These are phyloP conservation scores for Serrognathus titanus DNA, from an alignment of 2,888 invertebrate genomes.

Conservation along the genomic window DNA sequence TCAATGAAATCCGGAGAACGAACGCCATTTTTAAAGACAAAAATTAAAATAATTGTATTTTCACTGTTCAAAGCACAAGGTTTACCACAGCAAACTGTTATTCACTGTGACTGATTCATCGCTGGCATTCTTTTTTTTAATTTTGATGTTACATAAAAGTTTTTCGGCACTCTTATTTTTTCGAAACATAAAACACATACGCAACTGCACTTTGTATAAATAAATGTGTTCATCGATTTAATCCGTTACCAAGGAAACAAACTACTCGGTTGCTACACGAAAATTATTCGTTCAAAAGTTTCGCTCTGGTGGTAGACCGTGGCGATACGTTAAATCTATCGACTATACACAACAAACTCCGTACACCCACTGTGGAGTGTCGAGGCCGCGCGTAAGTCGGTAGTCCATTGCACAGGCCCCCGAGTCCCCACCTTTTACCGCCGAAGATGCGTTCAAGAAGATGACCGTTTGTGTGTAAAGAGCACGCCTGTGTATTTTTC, in stretches of 20 bases:
- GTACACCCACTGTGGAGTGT: constrained; percentile 14
- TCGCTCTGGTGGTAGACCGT: constrained; percentile 11
- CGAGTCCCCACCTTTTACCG: background rate
- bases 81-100: no score
- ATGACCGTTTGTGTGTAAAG: no score
- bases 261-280: background rate
- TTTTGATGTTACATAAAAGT: no score
- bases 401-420: constrained; percentile 3
- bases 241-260: constrained; percentile 5
- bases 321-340: background rate
- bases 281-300: constrained; percentile 9
- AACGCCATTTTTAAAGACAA: constrained; percentile 5
- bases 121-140: no score
- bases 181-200: constrained; percentile 2
- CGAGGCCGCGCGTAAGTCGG: constrained; percentile 1
- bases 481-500: no score
- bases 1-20: constrained; percentile 9
- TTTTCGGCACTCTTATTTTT: background rate
- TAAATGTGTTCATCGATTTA: constrained; percentile 2
- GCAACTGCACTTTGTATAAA: no score
- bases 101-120: no score
- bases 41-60: background rate
- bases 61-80: no score
- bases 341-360: background rate
- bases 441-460: background rate